Evolutionary conservation across 2,888 invertebrate genomes (phyloP), one percentile per base, ranked within the genome.

Genomic region (Timandra comae): DNA sequence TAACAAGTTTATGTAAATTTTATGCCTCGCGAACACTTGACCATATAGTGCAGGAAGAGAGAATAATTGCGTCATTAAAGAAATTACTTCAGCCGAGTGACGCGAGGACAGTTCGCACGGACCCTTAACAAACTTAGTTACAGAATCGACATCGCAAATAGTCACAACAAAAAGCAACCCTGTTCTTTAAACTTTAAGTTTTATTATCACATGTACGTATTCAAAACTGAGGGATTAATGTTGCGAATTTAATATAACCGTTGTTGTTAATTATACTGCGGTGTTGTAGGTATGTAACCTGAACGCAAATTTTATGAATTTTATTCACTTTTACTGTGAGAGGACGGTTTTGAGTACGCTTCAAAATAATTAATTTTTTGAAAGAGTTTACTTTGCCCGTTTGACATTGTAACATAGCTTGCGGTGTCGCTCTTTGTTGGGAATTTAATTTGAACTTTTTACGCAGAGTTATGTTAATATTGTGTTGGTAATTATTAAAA

Each of bases 1-100:
- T 59, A 56, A 56, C 45, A 41, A 44, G 46, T 50, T 70, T 66
- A 65, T 62, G 62, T 53, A 65, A 63, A 70, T 69, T 63, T 59
- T 55, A 58, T 50, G 52, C 41, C 46, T 38, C 36, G 43, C 43
- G 44, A 55, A 38, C 54, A 57, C 66, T 70, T 68, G 67, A 67
- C 73, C 72, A 62, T 63, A 61, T 50, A 65, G 53, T 54, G 61
- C 51, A 46, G 59, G 46, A 60, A 54, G 57, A 52, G 60, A 54
- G 66, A 68, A 68, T 73, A 75, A 75, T 74, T 72, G 69, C 67
- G 46, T 66, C 67, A 69, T 77, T 74, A 74, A 58, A 63, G 58
- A 61, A 72, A 73, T 71, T 70, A 64, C 67, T 58, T 46, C 41
- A 46, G 42, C 49, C 41, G 36, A 54, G 56, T 52, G 55, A 53